Conservation (phyloP, 2,797 vertebrate genomes). For the Poeciliopsis paucimaculata region DNA sequence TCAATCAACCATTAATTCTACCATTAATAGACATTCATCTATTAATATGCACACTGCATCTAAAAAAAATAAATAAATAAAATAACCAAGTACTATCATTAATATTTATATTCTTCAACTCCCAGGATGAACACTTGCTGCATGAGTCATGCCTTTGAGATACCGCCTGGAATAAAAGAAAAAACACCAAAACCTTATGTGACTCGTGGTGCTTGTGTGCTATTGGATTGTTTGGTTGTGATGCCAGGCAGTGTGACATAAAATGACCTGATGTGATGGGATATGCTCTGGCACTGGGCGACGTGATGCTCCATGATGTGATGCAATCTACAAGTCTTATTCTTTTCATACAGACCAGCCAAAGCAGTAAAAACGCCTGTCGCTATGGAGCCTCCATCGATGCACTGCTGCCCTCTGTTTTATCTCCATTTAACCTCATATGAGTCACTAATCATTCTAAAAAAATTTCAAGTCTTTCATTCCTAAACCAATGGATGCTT, state of each 20-base stretch:
- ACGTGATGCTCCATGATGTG: slow-evolving; percentile 29
- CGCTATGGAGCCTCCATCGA: neutral
- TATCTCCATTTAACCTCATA: neutral
- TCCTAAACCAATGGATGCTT: slow-evolving; percentile 21
- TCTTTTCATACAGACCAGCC: slow-evolving; percentile 6
- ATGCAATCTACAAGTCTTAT: slow-evolving; percentile 13
- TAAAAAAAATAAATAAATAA: neutral
- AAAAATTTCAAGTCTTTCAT: neutral
- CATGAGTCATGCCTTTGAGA: slow-evolving; percentile 5
- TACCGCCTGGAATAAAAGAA: slow-evolving; percentile 7
- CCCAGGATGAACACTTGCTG: neutral
- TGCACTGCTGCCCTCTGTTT: neutral
- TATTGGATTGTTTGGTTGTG: slow-evolving; percentile 20
- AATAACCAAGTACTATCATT: neutral
- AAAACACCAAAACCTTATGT: neutral
- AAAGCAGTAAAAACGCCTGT: neutral
- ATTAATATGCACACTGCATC: slow-evolving; percentile 19
- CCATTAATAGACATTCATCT: neutral
- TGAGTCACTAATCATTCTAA: neutral
- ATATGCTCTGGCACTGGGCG: slow-evolving; percentile 26
- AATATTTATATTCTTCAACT: slow-evolving; percentile 2
- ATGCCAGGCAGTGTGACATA: slow-evolving; percentile 24
- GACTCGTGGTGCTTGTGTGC: slow-evolving; percentile 3
- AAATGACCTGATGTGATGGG: slow-evolving; percentile 24
- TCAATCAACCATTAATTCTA: neutral